Evolutionary conservation across 2,113 vertebrate genomes (phyloP), one percentile per base, ranked within the genome.

Genomic region (Tragelaphus buxtoni): DNA sequence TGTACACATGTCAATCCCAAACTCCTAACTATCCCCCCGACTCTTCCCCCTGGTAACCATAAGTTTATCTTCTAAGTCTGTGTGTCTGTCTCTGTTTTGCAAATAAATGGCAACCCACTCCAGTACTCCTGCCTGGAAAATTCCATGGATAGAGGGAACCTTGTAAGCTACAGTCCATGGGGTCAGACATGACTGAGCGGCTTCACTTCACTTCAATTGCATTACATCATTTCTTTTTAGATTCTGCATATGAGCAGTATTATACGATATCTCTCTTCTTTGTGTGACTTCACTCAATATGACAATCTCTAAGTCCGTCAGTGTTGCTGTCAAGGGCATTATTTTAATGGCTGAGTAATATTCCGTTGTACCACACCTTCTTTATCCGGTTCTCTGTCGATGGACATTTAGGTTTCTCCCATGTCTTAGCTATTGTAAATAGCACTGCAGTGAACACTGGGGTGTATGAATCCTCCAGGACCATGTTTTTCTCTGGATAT

Each of bases 101-200:
- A 72, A 74, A 42, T 42, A 74, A 74, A 12, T 61, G 28, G 60
- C 60, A 61, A 14, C 28, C 60, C 60, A 14, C 60, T 7, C 60
- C 60, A 61, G 60, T 32, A 61, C 60, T 61, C 28, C 30, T 61
- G 60, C 28, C 60, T 61, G 60, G 60, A 61, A 61, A 30, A 30
- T 61, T 30, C 28, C 60, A 61, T 14, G 60, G 28, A 61, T 28
- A 61, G 60, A 61, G 28, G 12, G 28, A 61, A 5, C 28, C 60
- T 61, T 61, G 28, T 30, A 61, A 13, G 60, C 28, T 61, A 61
- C 28, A 61, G 60, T 32, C 28, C 12, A 30, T 14, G 28, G 28
- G 60, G 60, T 61, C 3, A 0, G 60, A 32, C 28, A 61, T 0
- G 13, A 61, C 60, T 14, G 60, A 61, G 28, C 0, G 13, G 30